Base-by-base conservation (phyloP, 2,888 invertebrate species). In the Drosophila parthenogenetica region DNA sequence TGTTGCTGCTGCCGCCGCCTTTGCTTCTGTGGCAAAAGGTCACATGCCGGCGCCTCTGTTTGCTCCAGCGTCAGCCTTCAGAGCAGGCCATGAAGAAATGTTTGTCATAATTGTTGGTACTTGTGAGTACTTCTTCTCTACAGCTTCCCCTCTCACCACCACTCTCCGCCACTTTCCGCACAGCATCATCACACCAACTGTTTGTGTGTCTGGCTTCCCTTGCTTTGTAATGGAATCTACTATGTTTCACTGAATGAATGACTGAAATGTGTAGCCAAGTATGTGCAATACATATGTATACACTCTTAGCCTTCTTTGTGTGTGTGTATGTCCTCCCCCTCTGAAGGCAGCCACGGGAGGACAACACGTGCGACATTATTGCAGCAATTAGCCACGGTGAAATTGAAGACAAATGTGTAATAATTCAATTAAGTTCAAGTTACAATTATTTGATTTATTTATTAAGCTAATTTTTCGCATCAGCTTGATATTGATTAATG, bases 351-450 rank as follows among this genome's bases (percentile, higher is more conserved):
- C 45, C 67, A 32, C 43, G 39, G 59, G 59, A 49, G 59, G 57
- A 35, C 17, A 69, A 61, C 83, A 83, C 89, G 84, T 89, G 84
- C 85, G 69, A 78, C 85, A 87, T 89, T 89, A 85, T 85, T 84
- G 89, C 81, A 59, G 87, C 84, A 84, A 84, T 84, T 84, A 84
- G 83, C 89, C 61, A 14, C 49, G 50, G 72, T 62, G 58, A 86
- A 87, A 84, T 84, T 84, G 73, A 71, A 70, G 71, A 84, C 85
- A 84, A 84, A 84, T 87, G 89, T 78, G 70, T 74, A 89, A 89
- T 84, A 87, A 89, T 87, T 84, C 87, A 89, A 84, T 84, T 84
- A 84, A 84, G 78, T 84, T 81, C 79, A 72, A 81, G 72, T 84
- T 76, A 87, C 78, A 80, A 81, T 76, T 71, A 84, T 84, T 89